These are phyloP conservation scores for Phengaris arion DNA, from an alignment of 2,888 invertebrate genomes.

Conservation along the genomic window DNA sequence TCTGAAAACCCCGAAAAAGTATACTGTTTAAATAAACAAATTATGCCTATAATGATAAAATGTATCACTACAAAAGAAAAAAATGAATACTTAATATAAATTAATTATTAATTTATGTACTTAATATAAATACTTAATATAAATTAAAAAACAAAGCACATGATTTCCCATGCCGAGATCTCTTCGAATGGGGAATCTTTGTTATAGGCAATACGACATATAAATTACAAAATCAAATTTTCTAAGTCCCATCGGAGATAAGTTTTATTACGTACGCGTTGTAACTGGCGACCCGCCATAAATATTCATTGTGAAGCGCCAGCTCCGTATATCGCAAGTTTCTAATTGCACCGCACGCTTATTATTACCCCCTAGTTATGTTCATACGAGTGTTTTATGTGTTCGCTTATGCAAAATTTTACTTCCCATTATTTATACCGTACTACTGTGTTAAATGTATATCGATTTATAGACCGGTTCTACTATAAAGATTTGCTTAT, in stretches of 20 bases:
- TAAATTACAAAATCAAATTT: conserved; percentile 28
- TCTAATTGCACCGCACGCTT: conserved; percentile 43
- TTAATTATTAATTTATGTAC: too few species aligned
- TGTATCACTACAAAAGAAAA: too few species aligned
- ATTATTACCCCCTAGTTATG: conserved; percentile 39
- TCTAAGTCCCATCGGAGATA: conserved; percentile 7
- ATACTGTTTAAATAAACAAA: too few species aligned
- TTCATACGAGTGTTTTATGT: conserved; percentile 46
- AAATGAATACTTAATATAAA: too few species aligned
- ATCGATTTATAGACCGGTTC: conserved; percentile 7
- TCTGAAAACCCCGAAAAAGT: too few species aligned
- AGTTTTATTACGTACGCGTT: conserved; percentile 3
- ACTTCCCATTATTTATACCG: conserved; percentile 49
- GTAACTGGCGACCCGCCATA: conserved; percentile 28
- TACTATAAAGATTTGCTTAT: neutral
- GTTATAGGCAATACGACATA: neutral
- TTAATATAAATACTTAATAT: too few species aligned
- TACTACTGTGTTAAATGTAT: conserved; percentile 18
- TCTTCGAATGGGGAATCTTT: conserved; percentile 25
- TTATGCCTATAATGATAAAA: too few species aligned
- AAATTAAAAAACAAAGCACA: neutral
- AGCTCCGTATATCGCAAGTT: conserved; percentile 38
- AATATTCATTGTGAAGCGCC: conserved; percentile 32
- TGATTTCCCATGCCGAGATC: neutral
- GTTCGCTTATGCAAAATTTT: conserved; percentile 49